phyloP scores from a whole-genome alignment of 2,113 vertebrate species.

The Progne subis region DNA sequence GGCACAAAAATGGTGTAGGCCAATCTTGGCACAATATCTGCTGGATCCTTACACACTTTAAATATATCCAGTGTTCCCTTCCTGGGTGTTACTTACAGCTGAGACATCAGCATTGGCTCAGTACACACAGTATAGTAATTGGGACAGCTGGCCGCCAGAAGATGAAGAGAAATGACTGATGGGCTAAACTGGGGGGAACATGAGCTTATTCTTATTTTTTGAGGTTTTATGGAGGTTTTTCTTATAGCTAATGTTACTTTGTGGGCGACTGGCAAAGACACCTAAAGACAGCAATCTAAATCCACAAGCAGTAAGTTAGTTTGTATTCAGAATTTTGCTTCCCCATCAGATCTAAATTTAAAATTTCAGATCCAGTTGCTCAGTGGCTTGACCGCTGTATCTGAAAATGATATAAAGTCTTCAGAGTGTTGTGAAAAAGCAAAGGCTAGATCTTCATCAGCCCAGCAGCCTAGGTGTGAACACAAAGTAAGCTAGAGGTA shows the following conservation, averaged over 20 bases:
- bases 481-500: not conserved
- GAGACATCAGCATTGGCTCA: not conserved
- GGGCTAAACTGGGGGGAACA: not conserved
- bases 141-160: not conserved
- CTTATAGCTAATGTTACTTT: not conserved
- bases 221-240: not conserved
- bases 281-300: not conserved
- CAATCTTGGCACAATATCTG: slow-evolving; percentile 2
- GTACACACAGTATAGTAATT: not conserved
- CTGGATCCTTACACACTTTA: not conserved
- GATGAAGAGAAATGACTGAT: not conserved
- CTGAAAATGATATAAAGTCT: not conserved
- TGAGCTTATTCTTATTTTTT: not conserved
- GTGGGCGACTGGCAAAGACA: not conserved
- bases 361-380: not conserved
- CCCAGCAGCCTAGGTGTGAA: not conserved
- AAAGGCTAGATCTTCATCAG: not conserved
- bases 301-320: not conserved
- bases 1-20: not conserved
- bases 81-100: not conserved
- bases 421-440: not conserved
- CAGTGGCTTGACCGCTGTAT: not conserved
- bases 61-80: not conserved
- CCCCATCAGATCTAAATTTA: not conserved
- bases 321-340: not conserved